Base-by-base conservation (phyloP, 1,140 invertebrate genomes). In the Drosophila nebulosa region DNA sequence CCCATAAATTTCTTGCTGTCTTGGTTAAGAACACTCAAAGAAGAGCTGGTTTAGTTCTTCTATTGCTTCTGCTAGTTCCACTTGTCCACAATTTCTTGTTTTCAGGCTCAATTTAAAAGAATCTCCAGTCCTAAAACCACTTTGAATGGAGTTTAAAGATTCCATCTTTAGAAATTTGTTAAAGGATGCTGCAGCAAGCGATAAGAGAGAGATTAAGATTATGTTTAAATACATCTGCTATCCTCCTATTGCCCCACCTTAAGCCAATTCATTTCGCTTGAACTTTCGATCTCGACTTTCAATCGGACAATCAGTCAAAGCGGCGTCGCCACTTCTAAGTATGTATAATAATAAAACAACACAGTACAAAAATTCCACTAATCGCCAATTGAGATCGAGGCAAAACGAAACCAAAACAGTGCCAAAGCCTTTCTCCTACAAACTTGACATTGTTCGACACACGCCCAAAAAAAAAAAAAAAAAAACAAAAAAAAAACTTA, bases 361-460 rank as follows among this genome's bases (percentile, higher is more conserved):
- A 46, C 16, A 46, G n/a, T n/a, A 46, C 36, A 70, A 70, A 36
- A 69, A 63, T 53, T 58, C 42, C 32, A 39, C 50, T 63, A 24
- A 35, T 60, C 65, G 59, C 46, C 67, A 58, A 52, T 69, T 64
- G 22, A 32, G 30, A 64, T 46, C 39, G 39, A 46, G 16, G 18
- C 14, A 30, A 42, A 51, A 55, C 14, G 24, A 52, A 52, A 52
- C 30, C 30, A 52, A 51, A n/a, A 7, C 21, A 27, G 27, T 14
- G n/a, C 5, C 12, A 55, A 63, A 59, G 65, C 79, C 79, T 81
- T 81, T 81, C 79, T 74, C 74, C 58, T 57, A 16, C 36, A 64
- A 61, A 73, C 66, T 73, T 73, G 70, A 73, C 66, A 73, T 69
- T 64, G 70, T 73, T 64, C 50, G n/a, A 35, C 66, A 76, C 78